Evolutionary conservation across 2,888 invertebrate species (phyloP).

Genomic region (Cordylochernes scorpioides): DNA sequence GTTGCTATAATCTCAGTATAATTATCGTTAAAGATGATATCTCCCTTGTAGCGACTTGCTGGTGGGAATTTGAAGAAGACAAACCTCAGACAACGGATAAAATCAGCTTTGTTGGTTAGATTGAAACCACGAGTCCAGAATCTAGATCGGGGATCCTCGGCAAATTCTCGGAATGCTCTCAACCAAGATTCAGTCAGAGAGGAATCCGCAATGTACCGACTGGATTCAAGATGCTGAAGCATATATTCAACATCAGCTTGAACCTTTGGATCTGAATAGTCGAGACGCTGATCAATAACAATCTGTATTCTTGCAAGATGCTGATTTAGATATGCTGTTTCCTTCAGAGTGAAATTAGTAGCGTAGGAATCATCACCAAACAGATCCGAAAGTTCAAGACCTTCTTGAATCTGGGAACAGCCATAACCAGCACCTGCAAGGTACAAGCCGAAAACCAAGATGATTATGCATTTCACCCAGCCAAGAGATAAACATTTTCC

Average conservation of each 20-base stretch:
- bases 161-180: constrained; percentile 47
- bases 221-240: constrained; percentile 46
- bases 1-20: constrained; percentile 49
- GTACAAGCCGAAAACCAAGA: constrained; percentile 42
- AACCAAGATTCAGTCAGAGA: constrained; percentile 70
- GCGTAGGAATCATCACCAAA: constrained; percentile 76
- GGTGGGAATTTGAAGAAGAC: constrained; percentile 21
- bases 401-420: constrained; percentile 54
- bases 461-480: constrained; percentile 32
- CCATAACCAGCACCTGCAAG: constrained; percentile 65
- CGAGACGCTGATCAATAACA: constrained; percentile 44
- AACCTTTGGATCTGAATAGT: constrained; percentile 48
- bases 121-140: constrained; percentile 38
- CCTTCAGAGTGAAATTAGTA: constrained; percentile 62
- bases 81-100: constrained; percentile 45
- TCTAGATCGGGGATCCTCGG: constrained; percentile 35
- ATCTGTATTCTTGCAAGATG: constrained; percentile 72
- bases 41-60: constrained; percentile 37
- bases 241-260: constrained; percentile 52
- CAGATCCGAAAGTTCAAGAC: constrained; percentile 51
- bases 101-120: constrained; percentile 40
- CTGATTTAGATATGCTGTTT: constrained; percentile 70
- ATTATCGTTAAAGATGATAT: constrained; percentile 50
- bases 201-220: constrained; percentile 38
- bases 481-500: constrained; percentile 43